Conservation (phyloP, 2,888 invertebrate genomes). For the Philonicus albiceps region DNA sequence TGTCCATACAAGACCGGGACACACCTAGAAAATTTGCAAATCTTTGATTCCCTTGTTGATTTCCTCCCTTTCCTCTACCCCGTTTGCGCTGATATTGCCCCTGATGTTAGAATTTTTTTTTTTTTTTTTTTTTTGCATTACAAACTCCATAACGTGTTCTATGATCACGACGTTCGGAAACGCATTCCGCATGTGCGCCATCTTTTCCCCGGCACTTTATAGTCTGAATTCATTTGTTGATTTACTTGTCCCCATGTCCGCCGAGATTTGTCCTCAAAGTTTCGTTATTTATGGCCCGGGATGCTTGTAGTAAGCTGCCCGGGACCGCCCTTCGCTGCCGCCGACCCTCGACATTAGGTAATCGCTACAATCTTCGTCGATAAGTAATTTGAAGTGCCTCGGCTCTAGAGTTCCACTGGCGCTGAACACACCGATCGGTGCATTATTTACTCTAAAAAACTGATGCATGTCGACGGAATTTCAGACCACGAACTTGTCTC, state of each 20-base stretch:
- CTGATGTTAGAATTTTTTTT: not conserved
- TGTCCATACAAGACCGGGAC: not conserved
- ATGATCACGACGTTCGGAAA: constrained; percentile 38
- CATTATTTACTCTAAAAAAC: constrained; percentile 29
- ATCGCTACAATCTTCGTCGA: not conserved
- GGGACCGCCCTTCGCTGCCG: not conserved
- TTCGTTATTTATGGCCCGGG: constrained; percentile 32
- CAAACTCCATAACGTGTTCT: constrained; percentile 16
- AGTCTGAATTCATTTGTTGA: constrained; percentile 33
- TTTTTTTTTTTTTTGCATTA: not conserved
- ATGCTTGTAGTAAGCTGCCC: constrained; percentile 13
- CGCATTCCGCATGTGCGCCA: constrained; percentile 38
- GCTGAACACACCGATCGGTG: constrained; percentile 8
- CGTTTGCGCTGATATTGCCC: not conserved
- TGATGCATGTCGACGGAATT: constrained; percentile 36
- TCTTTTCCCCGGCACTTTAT: not conserved
- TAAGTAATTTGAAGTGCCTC: constrained; percentile 29
- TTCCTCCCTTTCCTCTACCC: not conserved
- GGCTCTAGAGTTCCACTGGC: not conserved
- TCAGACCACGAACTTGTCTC: constrained; percentile 37
- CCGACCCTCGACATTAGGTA: constrained; percentile 6
- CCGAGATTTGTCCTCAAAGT: constrained; percentile 33
- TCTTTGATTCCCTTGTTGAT: constrained; percentile 6
- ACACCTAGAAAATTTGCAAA: constrained; percentile 38
- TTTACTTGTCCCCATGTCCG: constrained; percentile 39